A percentile compares a stretch with the other conserved stretches of the same genome.
phyloP scores from a whole-genome alignment of 1,140 invertebrate species.

The Hermetia illucens region DNA sequence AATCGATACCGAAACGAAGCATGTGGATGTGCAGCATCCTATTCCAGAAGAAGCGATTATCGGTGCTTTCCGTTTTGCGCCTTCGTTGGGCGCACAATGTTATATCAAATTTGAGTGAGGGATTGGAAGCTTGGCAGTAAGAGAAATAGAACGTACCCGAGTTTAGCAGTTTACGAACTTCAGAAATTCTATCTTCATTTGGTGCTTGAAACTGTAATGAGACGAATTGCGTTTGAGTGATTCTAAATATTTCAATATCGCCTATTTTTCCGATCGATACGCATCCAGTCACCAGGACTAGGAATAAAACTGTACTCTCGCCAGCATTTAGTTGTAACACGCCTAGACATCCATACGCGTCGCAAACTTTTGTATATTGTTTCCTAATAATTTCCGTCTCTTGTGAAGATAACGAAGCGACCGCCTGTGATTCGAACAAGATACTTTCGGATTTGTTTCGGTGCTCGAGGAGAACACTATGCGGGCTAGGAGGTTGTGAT shows the following conservation, averaged over 20 bases:
- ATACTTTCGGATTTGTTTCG: conserved; percentile 66
- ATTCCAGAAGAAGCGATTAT: conserved; percentile 97
- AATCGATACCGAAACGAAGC: conserved; percentile 77
- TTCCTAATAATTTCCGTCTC: conserved; percentile 80
- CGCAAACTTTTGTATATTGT: conserved; percentile 74
- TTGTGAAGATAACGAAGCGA: conserved; percentile 53
- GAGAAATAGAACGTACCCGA: conserved; percentile 96
- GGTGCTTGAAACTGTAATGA: conserved; percentile 58
- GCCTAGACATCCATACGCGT: conserved; percentile 87
- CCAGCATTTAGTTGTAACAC: conserved; percentile 76
- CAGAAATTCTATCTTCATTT: conserved; percentile 64
- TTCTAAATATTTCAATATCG: conserved; percentile 85
- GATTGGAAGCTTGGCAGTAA: conserved; percentile 36
- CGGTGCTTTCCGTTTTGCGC: conserved; percentile 60
- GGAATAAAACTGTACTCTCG: conserved; percentile 66
- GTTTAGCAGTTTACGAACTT: conserved; percentile 79
- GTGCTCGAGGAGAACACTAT: conserved; percentile 79
- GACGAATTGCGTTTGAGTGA: conserved; percentile 81
- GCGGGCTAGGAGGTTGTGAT: conserved; percentile 66
- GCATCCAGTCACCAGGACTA: conserved; percentile 88
- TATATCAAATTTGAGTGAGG: conserved; percentile 55
- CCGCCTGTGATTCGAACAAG: conserved; percentile 79
- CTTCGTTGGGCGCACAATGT: conserved; percentile 85
- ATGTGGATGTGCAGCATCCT: conserved; percentile 86
- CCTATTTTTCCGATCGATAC: conserved; percentile 88